Evolutionary conservation across 2,113 vertebrate species (phyloP), one percentile per base, ranked within the genome.

Genomic region (Tiliqua scincoides): DNA sequence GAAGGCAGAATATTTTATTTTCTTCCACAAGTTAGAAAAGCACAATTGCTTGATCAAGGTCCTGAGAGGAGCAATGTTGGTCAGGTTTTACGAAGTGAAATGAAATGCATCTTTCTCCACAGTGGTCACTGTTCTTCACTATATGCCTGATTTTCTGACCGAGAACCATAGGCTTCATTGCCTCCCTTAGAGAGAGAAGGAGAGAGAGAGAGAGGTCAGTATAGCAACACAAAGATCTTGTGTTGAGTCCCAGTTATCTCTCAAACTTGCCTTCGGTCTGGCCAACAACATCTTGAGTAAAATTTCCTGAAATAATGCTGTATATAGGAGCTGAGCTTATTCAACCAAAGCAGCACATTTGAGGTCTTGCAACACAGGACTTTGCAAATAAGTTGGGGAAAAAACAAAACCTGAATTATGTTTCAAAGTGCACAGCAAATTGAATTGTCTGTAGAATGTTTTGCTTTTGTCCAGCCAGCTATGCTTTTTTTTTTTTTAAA

Each of bases 151-250:
- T 20, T 74, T 95, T 89, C 82, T 73, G 88, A 74, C 65, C 87
- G 6, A 70, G 94, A 90, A 88, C 94, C 94, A 0, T 95, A 91
- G 0, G 91, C 79, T 20, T 88, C 83, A 23, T 3, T 20, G 14
- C 73, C 84, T 52, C 91, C 94, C 96, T 97, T 91, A 15, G 73
- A 79, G 89, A 92, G 89, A 75, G 76, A 90, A 11, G 4, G 11
- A 27, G n/a, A 1, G 73, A 79, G 89, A 92, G 89, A 75, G 11
- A 27, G n/a, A 35, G 32, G 1, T 85, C n/a, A 67, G 32, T 18
- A 35, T 3, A 5, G 17, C 32, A 27, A 68, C 2, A 59, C 20
- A 8, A 18, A 65, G 54, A 17, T 7, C 65, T 68, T 11, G 20
- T 23, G 25, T 48, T 17, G 7, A 67, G 23, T 6, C 43, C 57